phyloP scores from a whole-genome alignment of 2,113 vertebrate species.

The Malaclemys terrapin region DNA sequence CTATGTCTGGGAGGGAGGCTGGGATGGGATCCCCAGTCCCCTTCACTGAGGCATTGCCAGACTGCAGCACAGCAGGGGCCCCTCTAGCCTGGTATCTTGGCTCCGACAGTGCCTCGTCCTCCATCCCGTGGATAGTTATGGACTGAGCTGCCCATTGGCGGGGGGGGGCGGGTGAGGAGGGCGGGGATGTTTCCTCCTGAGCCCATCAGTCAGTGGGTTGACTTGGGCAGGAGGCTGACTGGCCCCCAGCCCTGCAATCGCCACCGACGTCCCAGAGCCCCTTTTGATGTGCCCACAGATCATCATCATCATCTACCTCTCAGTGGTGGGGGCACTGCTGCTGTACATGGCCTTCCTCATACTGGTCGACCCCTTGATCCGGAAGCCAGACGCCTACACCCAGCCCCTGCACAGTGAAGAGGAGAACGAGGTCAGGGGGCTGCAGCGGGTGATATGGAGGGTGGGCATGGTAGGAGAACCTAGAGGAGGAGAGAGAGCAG shows the following conservation, averaged over 20 bases:
- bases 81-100: not conserved
- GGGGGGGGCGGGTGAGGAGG: not conserved
- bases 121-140: not conserved
- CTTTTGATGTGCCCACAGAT: conserved; percentile 77
- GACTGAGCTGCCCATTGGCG: not conserved
- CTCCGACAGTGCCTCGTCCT: not conserved
- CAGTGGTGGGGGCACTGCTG: conserved; percentile 91
- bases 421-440: conserved; percentile 87
- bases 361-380: conserved; percentile 94
- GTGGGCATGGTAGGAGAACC: fast-evolving
- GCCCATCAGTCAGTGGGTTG: not conserved
- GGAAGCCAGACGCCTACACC: conserved; percentile 90
- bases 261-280: not conserved
- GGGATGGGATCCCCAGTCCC: not conserved
- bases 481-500: not conserved
- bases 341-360: conserved; percentile 97
- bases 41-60: not conserved
- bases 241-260: not conserved
- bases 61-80: not conserved
- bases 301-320: conserved; percentile 95
- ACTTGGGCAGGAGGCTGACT: not conserved
- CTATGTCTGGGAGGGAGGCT: not conserved
- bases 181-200: not conserved
- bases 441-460: not conserved
- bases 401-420: conserved; percentile 93